These are phyloP conservation scores for Moxostoma hubbsi DNA, from an alignment of 2,797 vertebrate species.

Conservation along the genomic window DNA sequence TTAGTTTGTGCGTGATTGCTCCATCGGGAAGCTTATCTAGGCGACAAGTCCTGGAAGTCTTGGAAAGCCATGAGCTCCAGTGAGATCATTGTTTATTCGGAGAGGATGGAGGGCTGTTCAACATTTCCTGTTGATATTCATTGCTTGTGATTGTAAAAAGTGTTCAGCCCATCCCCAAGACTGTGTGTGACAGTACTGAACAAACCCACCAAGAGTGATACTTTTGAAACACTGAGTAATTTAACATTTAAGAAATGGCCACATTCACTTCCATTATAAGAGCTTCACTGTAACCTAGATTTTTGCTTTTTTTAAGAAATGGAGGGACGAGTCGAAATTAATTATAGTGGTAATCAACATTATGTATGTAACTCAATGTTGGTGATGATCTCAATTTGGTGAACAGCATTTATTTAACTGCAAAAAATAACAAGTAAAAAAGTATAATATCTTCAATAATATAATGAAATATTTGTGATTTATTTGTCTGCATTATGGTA, in stretches of 20 bases:
- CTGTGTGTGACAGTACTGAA: constrained; percentile 18
- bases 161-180: constrained; percentile 28
- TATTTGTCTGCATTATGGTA: not conserved
- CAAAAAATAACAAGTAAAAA: no score
- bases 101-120: constrained; percentile 44
- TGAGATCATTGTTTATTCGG: constrained; percentile 61
- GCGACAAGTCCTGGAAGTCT: constrained; percentile 50
- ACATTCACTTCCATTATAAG: no score
- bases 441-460: no score
- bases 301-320: no score
- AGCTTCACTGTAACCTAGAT: no score
- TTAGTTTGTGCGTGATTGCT: constrained; percentile 5
- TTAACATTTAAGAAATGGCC: no score
- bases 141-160: constrained; percentile 24
- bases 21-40: constrained; percentile 58
- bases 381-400: no score
- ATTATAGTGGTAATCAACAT: no score
- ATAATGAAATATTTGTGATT: no score
- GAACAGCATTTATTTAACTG: no score
- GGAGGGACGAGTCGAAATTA: no score
- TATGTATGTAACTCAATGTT: no score
- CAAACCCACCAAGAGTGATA: not conserved
- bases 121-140: constrained; percentile 60
- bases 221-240: constrained; percentile 4
- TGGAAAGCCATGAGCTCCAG: constrained; percentile 32